Conservation (phyloP, 2,113 vertebrate genomes). For the Anarhynchus alexandrinus region DNA sequence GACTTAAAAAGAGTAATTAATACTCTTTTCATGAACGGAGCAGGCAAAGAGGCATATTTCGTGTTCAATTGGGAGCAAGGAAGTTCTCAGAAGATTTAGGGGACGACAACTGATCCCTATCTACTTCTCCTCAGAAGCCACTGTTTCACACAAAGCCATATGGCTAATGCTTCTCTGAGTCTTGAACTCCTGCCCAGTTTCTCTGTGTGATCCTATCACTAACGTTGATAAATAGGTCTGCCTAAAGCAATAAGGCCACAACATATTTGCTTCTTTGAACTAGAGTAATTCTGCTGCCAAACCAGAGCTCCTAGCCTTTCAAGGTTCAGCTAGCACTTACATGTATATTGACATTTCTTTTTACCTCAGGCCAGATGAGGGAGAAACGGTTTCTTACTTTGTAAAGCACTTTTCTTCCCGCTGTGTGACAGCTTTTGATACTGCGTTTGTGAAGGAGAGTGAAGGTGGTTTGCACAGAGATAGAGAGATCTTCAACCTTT, state of each 20-base stretch:
- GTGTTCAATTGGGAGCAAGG: neutral
- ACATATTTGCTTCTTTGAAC: slow-evolving; percentile 37
- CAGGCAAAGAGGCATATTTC: neutral
- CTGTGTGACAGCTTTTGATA: neutral
- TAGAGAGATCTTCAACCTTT: neutral
- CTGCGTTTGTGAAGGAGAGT: neutral
- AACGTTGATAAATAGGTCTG: slow-evolving; percentile 18
- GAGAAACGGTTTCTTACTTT: neutral
- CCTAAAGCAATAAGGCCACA: slow-evolving; percentile 35
- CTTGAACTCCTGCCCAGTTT: neutral
- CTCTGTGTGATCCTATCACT: slow-evolving; percentile 32
- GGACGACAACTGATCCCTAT: neutral
- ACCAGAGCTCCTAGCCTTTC: neutral
- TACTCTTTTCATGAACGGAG: neutral
- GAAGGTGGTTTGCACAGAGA: slow-evolving; percentile 13
- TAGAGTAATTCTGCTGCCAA: slow-evolving; percentile 41
- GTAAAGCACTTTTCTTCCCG: neutral
- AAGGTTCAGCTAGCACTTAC: slow-evolving; percentile 26
- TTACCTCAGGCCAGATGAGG: slow-evolving; percentile 18
- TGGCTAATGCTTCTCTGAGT: neutral
- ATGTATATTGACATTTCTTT: slow-evolving; percentile 45
- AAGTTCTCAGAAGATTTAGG: neutral
- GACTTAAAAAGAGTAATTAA: neutral
- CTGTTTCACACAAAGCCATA: neutral
- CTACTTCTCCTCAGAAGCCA: neutral